Conservation (phyloP, 2,113 vertebrate genomes). For the Thunnus maccoyii region DNA sequence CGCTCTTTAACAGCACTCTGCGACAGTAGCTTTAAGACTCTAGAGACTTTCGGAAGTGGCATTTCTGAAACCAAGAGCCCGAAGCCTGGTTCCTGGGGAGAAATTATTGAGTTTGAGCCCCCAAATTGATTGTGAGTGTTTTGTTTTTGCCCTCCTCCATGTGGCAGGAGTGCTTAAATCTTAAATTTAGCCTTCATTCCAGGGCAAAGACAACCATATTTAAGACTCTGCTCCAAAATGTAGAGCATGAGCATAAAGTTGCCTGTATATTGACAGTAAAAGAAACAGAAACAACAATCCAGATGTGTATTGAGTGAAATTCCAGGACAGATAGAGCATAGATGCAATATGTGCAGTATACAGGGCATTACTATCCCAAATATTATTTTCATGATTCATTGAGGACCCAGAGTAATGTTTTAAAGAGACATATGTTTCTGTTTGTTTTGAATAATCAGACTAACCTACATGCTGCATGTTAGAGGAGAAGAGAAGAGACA, state of each 20-base stretch:
- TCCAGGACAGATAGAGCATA: conserved; percentile 45
- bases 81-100: conserved; percentile 24
- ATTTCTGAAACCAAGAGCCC: conserved; percentile 61
- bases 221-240: conserved; percentile 20
- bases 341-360: conserved; percentile 62
- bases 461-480: conserved; percentile 68
- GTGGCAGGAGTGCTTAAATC: conserved; percentile 18
- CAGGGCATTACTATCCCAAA: conserved; percentile 79
- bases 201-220: conserved; percentile 33
- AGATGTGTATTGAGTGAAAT: conserved; percentile 37
- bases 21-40: conserved; percentile 79
- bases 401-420: conserved; percentile 34
- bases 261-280: conserved; percentile 27
- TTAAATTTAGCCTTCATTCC: conserved; percentile 35
- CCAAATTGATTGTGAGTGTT: conserved; percentile 17
- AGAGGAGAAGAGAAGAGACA: conserved; percentile 46
- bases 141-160: conserved; percentile 17
- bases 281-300: not conserved
- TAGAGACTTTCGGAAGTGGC: conserved; percentile 62
- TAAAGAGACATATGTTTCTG: not conserved
- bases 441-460: conserved; percentile 49
- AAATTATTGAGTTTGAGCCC: not conserved
- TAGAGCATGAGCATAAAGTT: conserved; percentile 21
- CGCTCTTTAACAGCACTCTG: conserved; percentile 41
- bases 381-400: conserved; percentile 48